Evolutionary conservation across 2,888 invertebrate genomes (phyloP), one percentile per base, ranked within the genome.

Genomic region (Drosophila hawaiiensis): DNA sequence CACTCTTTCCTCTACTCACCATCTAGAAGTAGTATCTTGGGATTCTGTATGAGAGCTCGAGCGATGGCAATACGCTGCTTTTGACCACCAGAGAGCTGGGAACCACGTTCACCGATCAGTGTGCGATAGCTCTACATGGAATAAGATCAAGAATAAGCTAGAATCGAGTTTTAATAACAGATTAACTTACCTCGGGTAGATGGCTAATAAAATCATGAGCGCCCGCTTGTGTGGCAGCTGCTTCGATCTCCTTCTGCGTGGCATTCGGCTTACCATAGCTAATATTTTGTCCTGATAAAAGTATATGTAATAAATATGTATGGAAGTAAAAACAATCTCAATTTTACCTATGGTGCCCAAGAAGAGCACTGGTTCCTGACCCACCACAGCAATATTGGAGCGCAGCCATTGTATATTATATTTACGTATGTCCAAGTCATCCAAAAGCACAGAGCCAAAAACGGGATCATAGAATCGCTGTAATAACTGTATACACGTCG

Each of bases 361-460:
- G 92, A 98, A 98, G 10, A 98, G 94, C 6, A 97, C 96, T 0
- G 97, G 98, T 82, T 98, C 98, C 92, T 98, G 98, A 0, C 97
- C 97, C 19, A 98, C 98, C 7, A 98, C 95, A 0, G 97, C 97
- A 73, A 98, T 96, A 90, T 97, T 96, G 37, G 95, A 94, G 62
- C 98, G 94, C 31, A 97, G 92, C 95, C 97, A 96, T 33, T 95
- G 94, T 31, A 92, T 95, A 91, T 97, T 97, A 75, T 97, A 92
- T 68, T 95, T 94, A 35, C 95, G 94, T 60, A 97, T 94, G 89
- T 97, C 95, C 67, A 95, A 91, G 0, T 95, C 95, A 56, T 96
- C 96, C 4, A 96, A 93, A 1, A 93, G 83, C 4, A 96, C 95
- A 71, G 93, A 80, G 0, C 95, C 95, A 9, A 92, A 84, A 1